Percentiles rank a stretch among this genome's conserved stretches.
Evolutionary conservation across 2,797 vertebrate species (phyloP).

Genomic region (Lepidocolaptes lacrymiger): DNA sequence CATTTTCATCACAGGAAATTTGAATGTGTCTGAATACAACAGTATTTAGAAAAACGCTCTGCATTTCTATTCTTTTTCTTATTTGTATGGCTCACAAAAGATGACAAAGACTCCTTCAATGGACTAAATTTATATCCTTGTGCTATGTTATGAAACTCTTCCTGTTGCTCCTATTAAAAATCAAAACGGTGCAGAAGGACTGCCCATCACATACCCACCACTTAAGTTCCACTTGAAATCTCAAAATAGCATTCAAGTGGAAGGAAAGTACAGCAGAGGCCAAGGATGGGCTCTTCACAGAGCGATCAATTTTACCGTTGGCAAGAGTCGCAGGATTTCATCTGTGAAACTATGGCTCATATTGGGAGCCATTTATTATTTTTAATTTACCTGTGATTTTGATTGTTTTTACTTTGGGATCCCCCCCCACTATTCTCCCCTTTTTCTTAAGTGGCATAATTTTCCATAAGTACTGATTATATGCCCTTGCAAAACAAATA

Average conservation of each 20-base stretch:
- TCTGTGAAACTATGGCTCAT: neutral
- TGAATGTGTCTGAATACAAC: neutral
- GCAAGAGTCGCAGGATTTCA: neutral
- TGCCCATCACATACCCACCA: neutral
- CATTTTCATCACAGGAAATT: neutral
- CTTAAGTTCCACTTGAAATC: slow-evolving; percentile 14
- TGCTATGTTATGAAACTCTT: neutral
- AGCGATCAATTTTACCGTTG: neutral
- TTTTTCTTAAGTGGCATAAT: neutral
- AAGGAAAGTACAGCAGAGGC: neutral
- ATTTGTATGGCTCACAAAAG: neutral
- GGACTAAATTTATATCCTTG: neutral
- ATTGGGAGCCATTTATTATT: neutral
- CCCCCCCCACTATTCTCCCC: neutral
- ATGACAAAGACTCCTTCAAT: neutral
- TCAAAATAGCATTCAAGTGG: neutral
- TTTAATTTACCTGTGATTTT: neutral
- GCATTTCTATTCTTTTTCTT: neutral
- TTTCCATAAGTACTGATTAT: neutral
- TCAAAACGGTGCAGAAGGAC: neutral
- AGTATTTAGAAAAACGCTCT: neutral
- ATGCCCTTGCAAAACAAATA: neutral
- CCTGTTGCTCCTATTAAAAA: neutral
- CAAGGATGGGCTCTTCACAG: neutral
- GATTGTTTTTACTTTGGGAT: neutral